phyloP scores from a whole-genome alignment of 1,140 invertebrate genomes.

The Steinernema feltiae region DNA sequence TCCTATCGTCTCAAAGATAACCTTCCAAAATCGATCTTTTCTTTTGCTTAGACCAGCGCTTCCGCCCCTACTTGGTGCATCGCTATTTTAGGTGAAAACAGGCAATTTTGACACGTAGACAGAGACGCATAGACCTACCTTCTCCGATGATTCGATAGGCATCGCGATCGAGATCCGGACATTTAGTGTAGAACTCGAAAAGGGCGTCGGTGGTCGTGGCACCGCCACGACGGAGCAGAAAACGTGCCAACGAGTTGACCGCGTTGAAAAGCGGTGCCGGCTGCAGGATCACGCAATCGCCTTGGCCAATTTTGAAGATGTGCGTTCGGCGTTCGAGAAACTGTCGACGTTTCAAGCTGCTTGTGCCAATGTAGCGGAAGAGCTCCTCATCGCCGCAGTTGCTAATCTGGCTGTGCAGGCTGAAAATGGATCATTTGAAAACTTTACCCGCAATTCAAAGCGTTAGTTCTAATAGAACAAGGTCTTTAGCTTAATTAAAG shows the following conservation, averaged over 20 bases:
- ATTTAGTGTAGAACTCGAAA: slow-evolving; percentile 44
- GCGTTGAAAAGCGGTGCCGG: slow-evolving; percentile 47
- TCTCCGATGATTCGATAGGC: slow-evolving; percentile 41
- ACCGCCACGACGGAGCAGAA: slow-evolving; percentile 49
- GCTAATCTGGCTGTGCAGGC: slow-evolving; percentile 56
- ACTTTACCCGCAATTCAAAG: no score
- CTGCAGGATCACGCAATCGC: slow-evolving; percentile 47
- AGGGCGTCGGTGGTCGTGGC: slow-evolving; percentile 51
- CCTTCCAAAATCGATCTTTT: neutral
- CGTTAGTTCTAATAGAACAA: no score
- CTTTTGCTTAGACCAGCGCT: no score
- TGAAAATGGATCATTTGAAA: no score
- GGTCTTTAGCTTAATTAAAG: no score
- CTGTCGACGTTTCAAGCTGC: slow-evolving; percentile 52
- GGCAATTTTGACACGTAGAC: neutral
- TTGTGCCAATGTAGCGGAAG: slow-evolving; percentile 56
- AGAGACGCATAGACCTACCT: slow-evolving; percentile 31
- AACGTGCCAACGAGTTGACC: slow-evolving; percentile 43
- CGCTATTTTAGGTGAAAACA: neutral
- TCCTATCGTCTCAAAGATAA: neutral
- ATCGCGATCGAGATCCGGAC: slow-evolving; percentile 26
- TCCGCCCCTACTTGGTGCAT: neutral
- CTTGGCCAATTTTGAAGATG: slow-evolving; percentile 48
- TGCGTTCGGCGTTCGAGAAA: slow-evolving; percentile 56
- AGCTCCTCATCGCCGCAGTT: slow-evolving; percentile 55